Base-by-base conservation (phyloP, 1,140 invertebrate genomes). In the Zaprionus kolodkinae region DNA sequence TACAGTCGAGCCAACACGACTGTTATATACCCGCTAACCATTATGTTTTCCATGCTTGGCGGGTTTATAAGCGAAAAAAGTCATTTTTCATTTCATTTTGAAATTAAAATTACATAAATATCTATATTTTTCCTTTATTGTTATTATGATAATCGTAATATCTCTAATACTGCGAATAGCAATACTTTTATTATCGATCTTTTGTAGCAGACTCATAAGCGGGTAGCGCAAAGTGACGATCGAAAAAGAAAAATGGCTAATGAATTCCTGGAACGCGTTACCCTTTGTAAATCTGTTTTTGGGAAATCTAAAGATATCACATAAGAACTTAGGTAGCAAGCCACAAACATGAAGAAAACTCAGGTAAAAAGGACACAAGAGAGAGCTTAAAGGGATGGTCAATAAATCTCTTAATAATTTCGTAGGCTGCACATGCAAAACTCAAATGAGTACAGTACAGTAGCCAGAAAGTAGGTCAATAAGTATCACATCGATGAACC, bases 301-400 rank as follows among this genome's bases (percentile, higher is more conserved):
- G 6, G 6, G 36, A 13, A 27, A 27, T 60, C 38, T 59, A 15
- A 1, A 57, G 27, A 57, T 33, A 33, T 33, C 30, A 13, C 48
- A 15, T 72, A 35, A 33, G 35, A 57, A 48, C 13, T 9, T 5
- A 59, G 55, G 55, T 59, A 59, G 25, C 9, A 27, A 13, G n/a
- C 5, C 27, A 57, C 33, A 35, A 7, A 35, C 33, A 35, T 35
- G 3, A 9, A 27, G 15, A 12, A 17, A 35, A 40, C 13, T 43
- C 35, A 60, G 27, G 56, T 60, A 60, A n/a, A 21, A 67, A 17
- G 36, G n/a, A 43, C 40, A 15, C 36, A 27, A 33, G 13, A 50
- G 21, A 30, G 66, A 61, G 60, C 72, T 60, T 66, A 38, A 2
- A 60, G 27, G 48, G 33, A 25, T 33, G 40, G n/a, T 38, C 48